These are phyloP conservation scores for Notothenia coriiceps DNA, from an alignment of 2,113 vertebrate species.

Conservation along the genomic window DNA sequence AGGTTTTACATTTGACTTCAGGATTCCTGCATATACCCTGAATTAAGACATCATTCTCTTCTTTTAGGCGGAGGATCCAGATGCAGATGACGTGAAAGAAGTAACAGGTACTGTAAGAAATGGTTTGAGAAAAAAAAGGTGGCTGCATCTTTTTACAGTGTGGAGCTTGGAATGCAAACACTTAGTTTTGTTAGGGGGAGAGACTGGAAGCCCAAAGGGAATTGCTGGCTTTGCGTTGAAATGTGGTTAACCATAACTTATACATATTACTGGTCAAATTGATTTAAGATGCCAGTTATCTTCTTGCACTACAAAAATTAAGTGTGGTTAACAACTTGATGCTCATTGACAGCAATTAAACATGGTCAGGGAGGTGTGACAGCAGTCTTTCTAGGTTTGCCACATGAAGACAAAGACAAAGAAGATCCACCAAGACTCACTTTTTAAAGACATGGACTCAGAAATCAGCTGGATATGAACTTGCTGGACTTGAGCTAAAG, in stretches of 20 bases:
- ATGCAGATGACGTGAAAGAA: conserved; percentile 82
- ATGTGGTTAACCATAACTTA: conserved; percentile 49
- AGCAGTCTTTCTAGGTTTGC: conserved; percentile 83
- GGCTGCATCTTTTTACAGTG: conserved; percentile 60
- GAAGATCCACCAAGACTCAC: conserved; percentile 73
- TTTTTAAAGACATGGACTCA: conserved; percentile 74
- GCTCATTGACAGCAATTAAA: conserved; percentile 81
- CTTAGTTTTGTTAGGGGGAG: conserved; percentile 69
- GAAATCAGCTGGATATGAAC: conserved; percentile 75
- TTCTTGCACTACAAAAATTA: background rate
- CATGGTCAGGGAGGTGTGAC: conserved; percentile 69
- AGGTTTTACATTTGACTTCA: too few species aligned
- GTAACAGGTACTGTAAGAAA: conserved; percentile 93
- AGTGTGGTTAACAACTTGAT: conserved; percentile 58
- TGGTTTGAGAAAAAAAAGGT: conserved; percentile 54
- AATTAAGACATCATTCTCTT: background rate
- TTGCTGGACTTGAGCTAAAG: conserved; percentile 78
- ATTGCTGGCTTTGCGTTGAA: conserved; percentile 83
- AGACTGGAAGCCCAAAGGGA: conserved; percentile 87
- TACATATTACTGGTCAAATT: background rate
- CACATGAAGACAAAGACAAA: conserved; percentile 74
- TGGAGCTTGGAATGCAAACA: conserved; percentile 76
- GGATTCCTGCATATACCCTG: too few species aligned
- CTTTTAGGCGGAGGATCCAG: conserved; percentile 74
- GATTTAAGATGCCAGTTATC: background rate